These are phyloP conservation scores for Ceramica pisi DNA, from an alignment of 2,888 invertebrate species.

Conservation along the genomic window DNA sequence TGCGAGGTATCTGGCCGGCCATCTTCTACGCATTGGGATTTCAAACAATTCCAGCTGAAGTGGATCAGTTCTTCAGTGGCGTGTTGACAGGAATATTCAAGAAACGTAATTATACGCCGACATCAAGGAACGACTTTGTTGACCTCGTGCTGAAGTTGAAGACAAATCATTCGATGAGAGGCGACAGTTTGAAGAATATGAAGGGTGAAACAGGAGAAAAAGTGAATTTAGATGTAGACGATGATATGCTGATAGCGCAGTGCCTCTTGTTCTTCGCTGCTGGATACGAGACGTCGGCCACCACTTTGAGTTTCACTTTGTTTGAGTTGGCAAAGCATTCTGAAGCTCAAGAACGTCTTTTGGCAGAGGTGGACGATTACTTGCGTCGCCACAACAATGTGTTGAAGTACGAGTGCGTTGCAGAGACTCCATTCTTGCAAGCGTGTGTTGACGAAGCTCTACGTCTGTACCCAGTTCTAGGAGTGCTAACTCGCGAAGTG, in stretches of 20 bases:
- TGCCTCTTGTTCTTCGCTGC: constrained; percentile 87
- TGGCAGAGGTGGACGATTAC: constrained; percentile 75
- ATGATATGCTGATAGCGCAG: constrained; percentile 88
- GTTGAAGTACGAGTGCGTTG: constrained; percentile 71
- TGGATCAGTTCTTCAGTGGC: constrained; percentile 71
- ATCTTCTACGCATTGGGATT: constrained; percentile 77
- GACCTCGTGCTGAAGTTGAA: constrained; percentile 76
- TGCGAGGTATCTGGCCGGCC: constrained; percentile 76
- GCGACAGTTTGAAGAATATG: constrained; percentile 74
- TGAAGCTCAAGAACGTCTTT: constrained; percentile 67
- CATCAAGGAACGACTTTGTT: constrained; percentile 77
- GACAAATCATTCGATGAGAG: constrained; percentile 69
- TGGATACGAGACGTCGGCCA: constrained; percentile 79
- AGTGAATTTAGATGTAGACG: constrained; percentile 74
- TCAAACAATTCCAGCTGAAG: constrained; percentile 66
- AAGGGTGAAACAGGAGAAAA: constrained; percentile 66
- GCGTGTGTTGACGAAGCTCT: constrained; percentile 78
- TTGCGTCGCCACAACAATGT: constrained; percentile 68
- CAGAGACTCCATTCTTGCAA: constrained; percentile 73
- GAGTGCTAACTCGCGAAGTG: constrained; percentile 76
- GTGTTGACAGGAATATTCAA: constrained; percentile 72
- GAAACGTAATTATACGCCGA: constrained; percentile 70
- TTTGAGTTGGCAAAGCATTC: constrained; percentile 77
- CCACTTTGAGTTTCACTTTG: constrained; percentile 70
- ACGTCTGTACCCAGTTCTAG: constrained; percentile 80